Evolutionary conservation across 2,797 vertebrate genomes (phyloP).

Genomic region (Rousettus madagascariensis): DNA sequence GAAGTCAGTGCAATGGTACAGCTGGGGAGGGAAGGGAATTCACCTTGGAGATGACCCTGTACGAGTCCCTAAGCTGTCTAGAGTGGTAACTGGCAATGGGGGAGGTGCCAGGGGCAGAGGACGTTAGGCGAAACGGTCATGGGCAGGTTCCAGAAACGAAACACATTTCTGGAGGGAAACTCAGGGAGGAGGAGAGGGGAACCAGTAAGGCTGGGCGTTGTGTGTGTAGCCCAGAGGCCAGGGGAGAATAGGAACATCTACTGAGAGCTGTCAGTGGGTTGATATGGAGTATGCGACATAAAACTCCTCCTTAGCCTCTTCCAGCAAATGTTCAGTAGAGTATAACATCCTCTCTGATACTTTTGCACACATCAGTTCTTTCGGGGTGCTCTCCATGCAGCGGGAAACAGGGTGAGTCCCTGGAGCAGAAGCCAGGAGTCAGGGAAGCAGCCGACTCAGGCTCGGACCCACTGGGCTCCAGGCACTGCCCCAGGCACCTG

Average conservation of each 20-base stretch:
- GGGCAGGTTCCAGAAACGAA: background rate
- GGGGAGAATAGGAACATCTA: background rate
- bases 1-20: background rate
- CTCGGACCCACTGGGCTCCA: rapidly evolving
- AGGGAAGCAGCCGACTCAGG: background rate
- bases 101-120: background rate
- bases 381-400: background rate
- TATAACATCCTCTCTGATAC: background rate
- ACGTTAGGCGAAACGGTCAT: background rate
- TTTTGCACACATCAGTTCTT: background rate
- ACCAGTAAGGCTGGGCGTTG: background rate
- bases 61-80: background rate
- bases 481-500: background rate
- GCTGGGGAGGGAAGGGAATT: background rate
- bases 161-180: background rate
- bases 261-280: background rate
- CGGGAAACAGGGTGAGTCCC: background rate
- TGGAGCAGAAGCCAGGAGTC: background rate
- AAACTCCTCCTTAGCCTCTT: background rate
- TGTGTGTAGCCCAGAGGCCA: background rate
- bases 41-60: background rate
- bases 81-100: background rate
- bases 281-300: background rate
- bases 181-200: background rate
- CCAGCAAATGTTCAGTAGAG: background rate